Evolutionary conservation across 2,113 vertebrate species (phyloP).

Genomic region (Solenodon paradoxus): DNA sequence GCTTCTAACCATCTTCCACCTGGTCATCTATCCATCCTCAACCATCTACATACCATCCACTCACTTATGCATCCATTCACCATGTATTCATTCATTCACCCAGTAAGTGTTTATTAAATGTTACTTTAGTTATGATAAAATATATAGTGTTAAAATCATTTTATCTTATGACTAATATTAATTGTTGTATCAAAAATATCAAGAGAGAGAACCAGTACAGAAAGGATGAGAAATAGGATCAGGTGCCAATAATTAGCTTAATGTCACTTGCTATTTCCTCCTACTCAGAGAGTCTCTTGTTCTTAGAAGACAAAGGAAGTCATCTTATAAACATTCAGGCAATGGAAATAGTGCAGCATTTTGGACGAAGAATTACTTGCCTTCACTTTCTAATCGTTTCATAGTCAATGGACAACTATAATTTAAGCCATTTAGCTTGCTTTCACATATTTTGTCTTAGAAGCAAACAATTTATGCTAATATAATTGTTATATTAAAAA

Average conservation of each 20-base stretch:
- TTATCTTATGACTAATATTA: neutral
- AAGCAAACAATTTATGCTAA: constrained; percentile 67
- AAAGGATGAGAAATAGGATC: neutral
- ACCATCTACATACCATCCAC: neutral
- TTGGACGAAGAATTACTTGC: neutral
- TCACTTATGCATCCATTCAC: neutral
- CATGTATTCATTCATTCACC: neutral
- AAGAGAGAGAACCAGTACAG: neutral
- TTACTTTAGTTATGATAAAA: neutral
- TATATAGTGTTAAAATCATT: neutral
- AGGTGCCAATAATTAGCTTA: neutral
- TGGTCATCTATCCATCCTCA: neutral
- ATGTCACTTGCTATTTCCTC: neutral
- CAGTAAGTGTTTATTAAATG: neutral
- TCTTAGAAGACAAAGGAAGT: neutral
- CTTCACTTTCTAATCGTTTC: constrained; percentile 15
- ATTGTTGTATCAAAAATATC: neutral
- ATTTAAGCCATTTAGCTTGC: constrained; percentile 63
- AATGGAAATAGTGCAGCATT: neutral
- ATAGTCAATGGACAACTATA: constrained; percentile 45
- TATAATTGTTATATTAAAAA: constrained; percentile 75
- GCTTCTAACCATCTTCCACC: neutral
- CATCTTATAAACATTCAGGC: neutral
- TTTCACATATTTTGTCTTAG: constrained; percentile 51
- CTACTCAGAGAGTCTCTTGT: neutral